Percentiles rank a stretch among this genome's conserved stretches.
Evolutionary conservation across 2,797 vertebrate genomes (phyloP).

Genomic region (Clarias platycephalus): DNA sequence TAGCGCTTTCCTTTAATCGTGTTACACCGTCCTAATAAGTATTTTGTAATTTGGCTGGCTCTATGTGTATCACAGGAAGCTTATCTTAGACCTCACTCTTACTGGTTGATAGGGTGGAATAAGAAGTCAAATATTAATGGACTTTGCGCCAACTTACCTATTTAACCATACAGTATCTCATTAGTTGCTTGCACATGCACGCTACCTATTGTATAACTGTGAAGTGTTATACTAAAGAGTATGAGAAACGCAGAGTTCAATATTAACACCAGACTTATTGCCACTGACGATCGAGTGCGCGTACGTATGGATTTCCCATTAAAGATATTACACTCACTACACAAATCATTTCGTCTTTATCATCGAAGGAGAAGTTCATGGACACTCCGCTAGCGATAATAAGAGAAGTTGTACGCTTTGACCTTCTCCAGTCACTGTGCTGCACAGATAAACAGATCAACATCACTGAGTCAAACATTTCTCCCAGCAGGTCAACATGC

Average conservation of each 20-base stretch:
- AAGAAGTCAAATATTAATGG: not conserved
- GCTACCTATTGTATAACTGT: not conserved
- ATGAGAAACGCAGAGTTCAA: not conserved
- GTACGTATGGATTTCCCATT: not conserved
- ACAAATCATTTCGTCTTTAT: not conserved
- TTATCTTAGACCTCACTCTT: not conserved
- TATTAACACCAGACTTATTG: not conserved
- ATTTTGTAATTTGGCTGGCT: not conserved
- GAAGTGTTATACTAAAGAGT: not conserved
- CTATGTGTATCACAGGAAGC: not conserved
- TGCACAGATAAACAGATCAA: conserved; percentile 35
- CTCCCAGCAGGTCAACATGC: conserved; percentile 44
- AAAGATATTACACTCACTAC: conserved; percentile 1
- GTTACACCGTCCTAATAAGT: not conserved
- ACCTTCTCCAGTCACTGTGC: conserved; percentile 26
- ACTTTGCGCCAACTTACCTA: not conserved
- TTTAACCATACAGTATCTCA: not conserved
- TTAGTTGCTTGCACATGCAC: not conserved
- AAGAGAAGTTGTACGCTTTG: conserved; percentile 31
- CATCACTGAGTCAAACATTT: conserved; percentile 43
- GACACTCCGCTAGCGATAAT: conserved; percentile 29
- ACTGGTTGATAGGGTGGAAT: not conserved
- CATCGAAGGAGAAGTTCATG: conserved; percentile 10
- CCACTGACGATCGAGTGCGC: not conserved
- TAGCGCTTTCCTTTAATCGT: not conserved